Evolutionary conservation across 2,113 vertebrate genomes (phyloP).

Genomic region (Labeo rohita): DNA sequence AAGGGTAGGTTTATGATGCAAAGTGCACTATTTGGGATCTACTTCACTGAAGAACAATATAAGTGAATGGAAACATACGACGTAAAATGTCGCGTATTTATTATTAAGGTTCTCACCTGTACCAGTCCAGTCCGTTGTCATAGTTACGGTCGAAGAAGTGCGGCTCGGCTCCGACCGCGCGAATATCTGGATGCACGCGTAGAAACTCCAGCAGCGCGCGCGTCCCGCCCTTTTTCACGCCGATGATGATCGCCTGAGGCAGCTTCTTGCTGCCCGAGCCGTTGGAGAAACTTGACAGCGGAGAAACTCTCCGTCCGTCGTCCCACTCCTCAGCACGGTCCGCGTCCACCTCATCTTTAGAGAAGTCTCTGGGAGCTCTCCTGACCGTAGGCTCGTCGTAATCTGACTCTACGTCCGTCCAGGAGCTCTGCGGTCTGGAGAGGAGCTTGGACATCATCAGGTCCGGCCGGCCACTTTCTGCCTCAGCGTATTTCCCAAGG

Average conservation of each 20-base stretch:
- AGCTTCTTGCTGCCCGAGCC: constrained; percentile 78
- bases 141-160: constrained; percentile 97
- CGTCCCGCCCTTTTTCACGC: constrained; percentile 81
- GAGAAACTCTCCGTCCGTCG: constrained; percentile 62
- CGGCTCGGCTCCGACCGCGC: constrained; percentile 91
- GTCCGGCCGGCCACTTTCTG: constrained; percentile 66
- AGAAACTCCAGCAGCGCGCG: constrained; percentile 93
- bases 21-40: background rate
- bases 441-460: constrained; percentile 73
- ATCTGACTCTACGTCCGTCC: constrained; percentile 78
- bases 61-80: background rate
- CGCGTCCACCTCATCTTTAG: constrained; percentile 67
- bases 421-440: constrained; percentile 69
- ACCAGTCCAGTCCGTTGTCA: constrained; percentile 89
- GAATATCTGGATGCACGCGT: constrained; percentile 90
- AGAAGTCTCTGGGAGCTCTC: constrained; percentile 74
- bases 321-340: constrained; percentile 75
- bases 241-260: constrained; percentile 20
- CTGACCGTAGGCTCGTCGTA: constrained; percentile 73
- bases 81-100: background rate
- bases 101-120: constrained; percentile 75
- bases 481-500: constrained; percentile 60
- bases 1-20: background rate
- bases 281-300: constrained; percentile 90
- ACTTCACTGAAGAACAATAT: background rate